Evolutionary conservation across 2,797 vertebrate genomes (phyloP).

Genomic region (Sebastes trivittatus): DNA sequence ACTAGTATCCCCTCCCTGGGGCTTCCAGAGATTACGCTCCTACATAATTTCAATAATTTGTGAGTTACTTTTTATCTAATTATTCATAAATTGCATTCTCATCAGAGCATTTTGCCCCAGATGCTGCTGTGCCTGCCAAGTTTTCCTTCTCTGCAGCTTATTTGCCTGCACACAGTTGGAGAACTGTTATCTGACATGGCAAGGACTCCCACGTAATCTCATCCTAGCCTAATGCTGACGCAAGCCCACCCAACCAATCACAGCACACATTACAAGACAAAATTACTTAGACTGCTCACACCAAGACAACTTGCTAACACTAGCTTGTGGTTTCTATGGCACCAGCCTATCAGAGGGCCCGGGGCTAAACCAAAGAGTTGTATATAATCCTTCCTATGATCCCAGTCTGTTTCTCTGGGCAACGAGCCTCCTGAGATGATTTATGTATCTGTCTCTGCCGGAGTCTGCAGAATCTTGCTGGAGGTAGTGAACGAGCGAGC

Average conservation of each 20-base stretch:
- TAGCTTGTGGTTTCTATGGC: conserved; percentile 54
- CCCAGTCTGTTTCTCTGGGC: conserved; percentile 69
- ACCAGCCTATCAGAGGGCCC: conserved; percentile 50
- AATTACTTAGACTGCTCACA: conserved; percentile 13
- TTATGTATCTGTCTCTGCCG: conserved; percentile 65
- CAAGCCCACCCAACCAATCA: conserved; percentile 21
- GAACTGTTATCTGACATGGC: conserved; percentile 17
- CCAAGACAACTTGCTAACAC: conserved; percentile 20
- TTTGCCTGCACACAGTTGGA: conserved; percentile 6
- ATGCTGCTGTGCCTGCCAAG: conserved; percentile 3
- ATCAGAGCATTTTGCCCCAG: neutral
- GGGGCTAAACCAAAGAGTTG: conserved; percentile 52
- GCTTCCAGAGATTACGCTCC: neutral
- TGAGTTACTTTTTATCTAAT: conserved; percentile 19
- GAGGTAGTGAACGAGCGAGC: conserved; percentile 43
- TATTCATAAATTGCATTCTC: conserved; percentile 19
- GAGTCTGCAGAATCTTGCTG: conserved; percentile 56
- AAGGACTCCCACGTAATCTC: conserved; percentile 13
- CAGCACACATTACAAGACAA: conserved; percentile 7
- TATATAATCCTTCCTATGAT: conserved; percentile 66
- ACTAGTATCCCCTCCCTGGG: neutral
- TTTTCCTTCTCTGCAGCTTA: conserved; percentile 12
- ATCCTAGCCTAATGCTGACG: neutral
- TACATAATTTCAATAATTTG: conserved; percentile 10
- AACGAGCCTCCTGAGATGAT: conserved; percentile 66